A percentile compares a stretch with the other conserved stretches of the same genome.
Evolutionary conservation across 37 sponge, comb jelly and placozoan genomes (phyloP).

Genomic region (Amphimedon queenslandica): DNA sequence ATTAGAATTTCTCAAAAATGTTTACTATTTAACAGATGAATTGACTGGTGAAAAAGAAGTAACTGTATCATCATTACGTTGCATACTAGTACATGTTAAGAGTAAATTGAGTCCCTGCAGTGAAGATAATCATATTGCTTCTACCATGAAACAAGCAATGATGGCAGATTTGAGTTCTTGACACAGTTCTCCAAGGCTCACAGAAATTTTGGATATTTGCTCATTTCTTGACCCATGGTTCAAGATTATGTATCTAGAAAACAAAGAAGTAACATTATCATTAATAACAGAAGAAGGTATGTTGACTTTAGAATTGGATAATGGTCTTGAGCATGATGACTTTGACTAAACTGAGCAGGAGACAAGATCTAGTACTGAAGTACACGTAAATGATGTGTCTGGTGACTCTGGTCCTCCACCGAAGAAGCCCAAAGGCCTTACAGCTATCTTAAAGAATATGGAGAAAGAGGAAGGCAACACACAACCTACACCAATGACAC

Average conservation of each 20-base stretch:
- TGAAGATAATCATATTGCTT: neutral
- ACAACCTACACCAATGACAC: neutral
- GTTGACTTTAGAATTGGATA: neutral
- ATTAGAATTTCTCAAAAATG: slow-evolving; percentile 24
- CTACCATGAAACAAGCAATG: slow-evolving; percentile 10
- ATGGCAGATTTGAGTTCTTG: neutral
- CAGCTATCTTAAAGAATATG: slow-evolving; percentile 25
- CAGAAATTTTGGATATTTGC: neutral
- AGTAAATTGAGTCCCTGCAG: neutral
- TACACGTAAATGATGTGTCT: too few species aligned
- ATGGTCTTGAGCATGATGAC: neutral
- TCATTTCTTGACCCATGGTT: slow-evolving; percentile 39
- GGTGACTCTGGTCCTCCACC: slow-evolving; percentile 14
- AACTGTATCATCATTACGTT: slow-evolving; percentile 23
- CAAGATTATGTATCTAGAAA: slow-evolving; percentile 25
- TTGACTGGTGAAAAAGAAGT: slow-evolving; percentile 40
- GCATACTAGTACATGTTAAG: slow-evolving; percentile 23
- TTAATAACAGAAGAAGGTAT: slow-evolving; percentile 17
- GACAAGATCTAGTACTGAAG: neutral
- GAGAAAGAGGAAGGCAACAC: slow-evolving; percentile 9
- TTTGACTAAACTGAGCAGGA: neutral
- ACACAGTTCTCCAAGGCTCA: slow-evolving; percentile 9
- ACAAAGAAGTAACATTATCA: slow-evolving; percentile 16
- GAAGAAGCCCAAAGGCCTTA: slow-evolving; percentile 22
- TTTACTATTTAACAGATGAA: slow-evolving; percentile 38